Conservation (phyloP, 2,113 vertebrate genomes). For the Eolophus roseicapilla region DNA sequence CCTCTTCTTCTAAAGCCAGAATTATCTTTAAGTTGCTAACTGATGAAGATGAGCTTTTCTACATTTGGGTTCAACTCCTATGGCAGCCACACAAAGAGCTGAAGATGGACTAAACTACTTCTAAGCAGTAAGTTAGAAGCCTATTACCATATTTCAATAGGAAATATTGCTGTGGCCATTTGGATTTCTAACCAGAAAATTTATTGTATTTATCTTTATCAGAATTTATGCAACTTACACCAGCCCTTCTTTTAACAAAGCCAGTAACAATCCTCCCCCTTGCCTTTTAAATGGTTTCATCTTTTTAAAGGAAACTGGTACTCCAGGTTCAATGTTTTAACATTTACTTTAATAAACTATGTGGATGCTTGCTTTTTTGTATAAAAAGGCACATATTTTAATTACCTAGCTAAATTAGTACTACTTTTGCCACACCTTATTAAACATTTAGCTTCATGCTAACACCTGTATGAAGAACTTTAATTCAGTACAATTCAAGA, state of each 20-base stretch:
- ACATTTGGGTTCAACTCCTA: neutral
- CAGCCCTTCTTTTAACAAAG: neutral
- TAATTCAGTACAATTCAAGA: neutral
- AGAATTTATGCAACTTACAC: neutral
- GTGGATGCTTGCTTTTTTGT: neutral
- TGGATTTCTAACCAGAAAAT: neutral
- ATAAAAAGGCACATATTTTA: neutral
- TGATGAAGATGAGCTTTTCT: neutral
- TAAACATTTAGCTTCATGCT: neutral
- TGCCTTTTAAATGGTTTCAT: neutral
- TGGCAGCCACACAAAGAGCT: fast-evolving
- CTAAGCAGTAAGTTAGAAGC: neutral
- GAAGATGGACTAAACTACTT: neutral
- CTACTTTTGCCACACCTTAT: neutral
- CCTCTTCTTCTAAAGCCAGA: neutral
- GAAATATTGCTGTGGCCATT: neutral
- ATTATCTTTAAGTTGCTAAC: neutral
- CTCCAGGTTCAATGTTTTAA: neutral
- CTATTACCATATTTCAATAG: neutral
- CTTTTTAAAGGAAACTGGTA: neutral
- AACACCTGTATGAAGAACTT: neutral
- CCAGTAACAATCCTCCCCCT: neutral
- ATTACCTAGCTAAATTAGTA: neutral
- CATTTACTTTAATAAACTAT: neutral
- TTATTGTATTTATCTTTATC: neutral